Evolutionary conservation across 2,797 vertebrate genomes (phyloP), one percentile per base, ranked within the genome.

Genomic region (Oophaga sylvatica): DNA sequence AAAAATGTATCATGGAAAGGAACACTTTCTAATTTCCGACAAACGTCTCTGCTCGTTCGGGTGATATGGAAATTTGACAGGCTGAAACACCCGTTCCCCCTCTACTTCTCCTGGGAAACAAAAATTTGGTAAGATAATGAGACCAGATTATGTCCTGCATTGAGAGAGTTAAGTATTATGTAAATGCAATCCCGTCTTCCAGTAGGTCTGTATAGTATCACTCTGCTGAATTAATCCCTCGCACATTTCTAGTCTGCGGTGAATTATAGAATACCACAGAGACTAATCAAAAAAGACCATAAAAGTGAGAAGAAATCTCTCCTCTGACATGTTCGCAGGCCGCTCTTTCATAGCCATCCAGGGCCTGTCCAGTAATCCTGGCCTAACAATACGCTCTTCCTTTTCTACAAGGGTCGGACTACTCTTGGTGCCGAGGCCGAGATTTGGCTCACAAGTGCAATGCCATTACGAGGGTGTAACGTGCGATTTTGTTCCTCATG

Each of bases 171-270:
- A 84, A 80, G 5, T 29, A 10, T 59, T 48, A 41, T 41, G 56
- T 62, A 68, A 53, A 63, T 31, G 7, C 4, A 48, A 35, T 6
- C 56, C 5, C 20, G 62, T 22, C 56, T 31, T 60, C 22, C 68
- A 75, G 63, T 13, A 41, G 63, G 17, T 80, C 82, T 84, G 82
- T 63, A 80, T 20, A 53, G 22, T 17, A 80, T 85, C 83, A 75
- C n/a, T 19, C 57, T 31, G 45, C 1, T 35, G 68, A 59, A 80
- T 84, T 73, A 71, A 84, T 57, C 22, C 60, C 59, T 80, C 75
- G 65, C 67, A 88, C 87, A 88, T 84, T 81, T 84, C 75, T 83
- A 83, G 67, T 79, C 67, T 84, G 83, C 48, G 77, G 65, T 75
- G 82, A 80, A 81, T 80, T 73, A 63, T 85, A 48, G 57, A n/a